A percentile compares a stretch with the other conserved stretches of the same genome.
Conservation (phyloP, 2,797 vertebrate species). For the Poeciliopsis presidionis region DNA sequence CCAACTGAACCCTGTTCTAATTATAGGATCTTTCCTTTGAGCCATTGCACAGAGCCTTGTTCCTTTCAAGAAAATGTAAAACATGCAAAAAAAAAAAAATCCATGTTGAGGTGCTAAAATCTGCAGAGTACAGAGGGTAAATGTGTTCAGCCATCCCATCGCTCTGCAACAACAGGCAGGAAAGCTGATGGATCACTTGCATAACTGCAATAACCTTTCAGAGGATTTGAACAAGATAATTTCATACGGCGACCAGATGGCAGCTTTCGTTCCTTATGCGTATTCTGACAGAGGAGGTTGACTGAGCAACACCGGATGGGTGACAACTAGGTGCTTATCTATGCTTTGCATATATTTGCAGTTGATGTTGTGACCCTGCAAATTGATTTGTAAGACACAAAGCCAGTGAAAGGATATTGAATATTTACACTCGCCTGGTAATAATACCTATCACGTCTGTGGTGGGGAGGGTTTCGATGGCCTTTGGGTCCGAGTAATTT, state of each 20-base stretch:
- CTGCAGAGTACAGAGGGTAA: conserved; percentile 61
- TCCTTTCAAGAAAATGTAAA: conserved; percentile 78
- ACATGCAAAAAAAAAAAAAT: conserved; percentile 68
- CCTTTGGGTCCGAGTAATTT: conserved; percentile 67
- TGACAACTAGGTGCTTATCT: conserved; percentile 73
- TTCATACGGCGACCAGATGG: conserved; percentile 61
- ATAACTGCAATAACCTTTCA: conserved; percentile 67
- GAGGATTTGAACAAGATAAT: conserved; percentile 71
- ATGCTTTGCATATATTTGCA: conserved; percentile 73
- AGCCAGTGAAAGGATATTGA: conserved; percentile 68
- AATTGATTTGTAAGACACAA: conserved; percentile 76
- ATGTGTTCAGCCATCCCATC: conserved; percentile 44
- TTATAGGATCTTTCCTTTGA: conserved; percentile 82
- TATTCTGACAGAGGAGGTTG: conserved; percentile 62
- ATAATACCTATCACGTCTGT: conserved; percentile 62
- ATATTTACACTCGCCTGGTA: conserved; percentile 68
- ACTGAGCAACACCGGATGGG: conserved; percentile 64
- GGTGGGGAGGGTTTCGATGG: conserved; percentile 48
- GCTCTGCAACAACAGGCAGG: conserved; percentile 41
- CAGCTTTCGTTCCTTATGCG: conserved; percentile 53
- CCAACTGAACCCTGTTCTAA: conserved; percentile 87
- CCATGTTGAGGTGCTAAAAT: conserved; percentile 64
- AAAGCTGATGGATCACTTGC: conserved; percentile 57
- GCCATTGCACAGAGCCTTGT: conserved; percentile 74
- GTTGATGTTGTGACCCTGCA: conserved; percentile 69